Percentiles rank a stretch among this genome's conserved stretches.
These are phyloP conservation scores for Zoanthus solanderi DNA, from an alignment of 92 coral and sea anemone genomes.

Conservation along the genomic window DNA sequence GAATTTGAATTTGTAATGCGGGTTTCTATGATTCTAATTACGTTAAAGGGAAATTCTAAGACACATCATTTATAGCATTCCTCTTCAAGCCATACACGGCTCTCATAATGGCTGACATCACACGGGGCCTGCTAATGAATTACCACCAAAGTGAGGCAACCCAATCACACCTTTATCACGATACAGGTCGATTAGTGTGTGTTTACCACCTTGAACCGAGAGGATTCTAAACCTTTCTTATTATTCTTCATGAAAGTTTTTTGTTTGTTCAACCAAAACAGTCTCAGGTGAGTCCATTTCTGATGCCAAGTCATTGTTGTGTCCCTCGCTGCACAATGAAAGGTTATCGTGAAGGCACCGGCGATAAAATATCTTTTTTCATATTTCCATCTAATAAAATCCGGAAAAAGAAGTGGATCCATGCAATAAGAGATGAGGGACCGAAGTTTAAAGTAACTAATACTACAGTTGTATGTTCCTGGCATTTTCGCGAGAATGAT, in stretches of 20 bases:
- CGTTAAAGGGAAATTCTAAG: too few species aligned
- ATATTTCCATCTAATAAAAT: conserved; percentile 50
- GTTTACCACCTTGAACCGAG: neutral
- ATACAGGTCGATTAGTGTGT: too few species aligned
- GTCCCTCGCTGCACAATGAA: conserved; percentile 58
- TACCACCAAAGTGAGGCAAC: neutral
- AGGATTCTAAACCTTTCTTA: too few species aligned
- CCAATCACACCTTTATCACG: too few species aligned
- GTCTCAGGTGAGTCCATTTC: too few species aligned
- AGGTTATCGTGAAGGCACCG: conserved; percentile 53
- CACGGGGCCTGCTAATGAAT: neutral
- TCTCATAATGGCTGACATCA: neutral
- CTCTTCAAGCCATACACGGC: neutral
- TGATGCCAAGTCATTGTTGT: conserved; percentile 55
- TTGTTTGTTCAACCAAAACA: too few species aligned
- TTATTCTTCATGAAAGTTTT: too few species aligned
- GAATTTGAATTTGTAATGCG: too few species aligned
- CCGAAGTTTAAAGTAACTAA: conserved; percentile 35
- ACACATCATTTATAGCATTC: too few species aligned
- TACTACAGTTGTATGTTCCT: conserved; percentile 50
- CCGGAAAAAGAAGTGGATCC: conserved; percentile 54
- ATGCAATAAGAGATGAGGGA: conserved; percentile 70
- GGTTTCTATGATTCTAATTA: too few species aligned
- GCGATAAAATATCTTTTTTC: conserved; percentile 56
- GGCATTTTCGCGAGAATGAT: conserved; percentile 56